Conservation (phyloP, 1,140 invertebrate species). For the Apis mellifera region DNA sequence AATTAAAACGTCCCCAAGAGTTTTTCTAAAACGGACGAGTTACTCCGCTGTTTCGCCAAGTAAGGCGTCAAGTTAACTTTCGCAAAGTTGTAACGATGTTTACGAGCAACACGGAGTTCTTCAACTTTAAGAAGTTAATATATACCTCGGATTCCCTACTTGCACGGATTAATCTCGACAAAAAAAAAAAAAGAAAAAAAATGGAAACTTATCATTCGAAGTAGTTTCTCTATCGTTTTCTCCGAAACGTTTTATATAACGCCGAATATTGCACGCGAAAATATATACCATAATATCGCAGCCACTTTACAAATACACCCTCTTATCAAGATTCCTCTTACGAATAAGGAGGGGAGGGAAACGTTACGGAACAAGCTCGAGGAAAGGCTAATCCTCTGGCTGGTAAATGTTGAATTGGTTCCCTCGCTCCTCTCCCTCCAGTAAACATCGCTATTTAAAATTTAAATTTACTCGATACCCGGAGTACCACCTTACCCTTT, state of each 20-base stretch:
- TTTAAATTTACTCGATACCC: conserved; percentile 68
- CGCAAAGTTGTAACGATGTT: conserved; percentile 40
- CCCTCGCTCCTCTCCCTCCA: background rate
- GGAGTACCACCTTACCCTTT: conserved; percentile 33
- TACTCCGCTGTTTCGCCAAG: background rate
- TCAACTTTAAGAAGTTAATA: conserved; percentile 11
- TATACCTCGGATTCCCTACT: background rate
- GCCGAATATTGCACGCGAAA: background rate
- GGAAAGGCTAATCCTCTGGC: conserved; percentile 60
- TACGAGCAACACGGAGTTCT: conserved; percentile 5
- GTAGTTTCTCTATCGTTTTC: background rate
- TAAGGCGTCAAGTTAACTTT: background rate
- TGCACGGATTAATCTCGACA: background rate
- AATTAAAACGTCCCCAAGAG: background rate
- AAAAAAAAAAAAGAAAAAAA: too few species aligned
- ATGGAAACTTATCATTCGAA: background rate
- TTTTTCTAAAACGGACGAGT: background rate
- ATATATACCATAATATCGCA: background rate
- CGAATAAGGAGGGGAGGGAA: background rate
- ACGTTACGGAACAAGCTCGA: conserved; percentile 26
- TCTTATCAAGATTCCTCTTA: conserved; percentile 24
- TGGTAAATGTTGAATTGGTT: conserved; percentile 60
- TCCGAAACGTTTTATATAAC: background rate
- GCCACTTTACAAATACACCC: background rate
- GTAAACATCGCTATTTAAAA: conserved; percentile 68